These are phyloP conservation scores for Grammomys dolichurus DNA, from an alignment of 2,113 vertebrate genomes.

Conservation along the genomic window DNA sequence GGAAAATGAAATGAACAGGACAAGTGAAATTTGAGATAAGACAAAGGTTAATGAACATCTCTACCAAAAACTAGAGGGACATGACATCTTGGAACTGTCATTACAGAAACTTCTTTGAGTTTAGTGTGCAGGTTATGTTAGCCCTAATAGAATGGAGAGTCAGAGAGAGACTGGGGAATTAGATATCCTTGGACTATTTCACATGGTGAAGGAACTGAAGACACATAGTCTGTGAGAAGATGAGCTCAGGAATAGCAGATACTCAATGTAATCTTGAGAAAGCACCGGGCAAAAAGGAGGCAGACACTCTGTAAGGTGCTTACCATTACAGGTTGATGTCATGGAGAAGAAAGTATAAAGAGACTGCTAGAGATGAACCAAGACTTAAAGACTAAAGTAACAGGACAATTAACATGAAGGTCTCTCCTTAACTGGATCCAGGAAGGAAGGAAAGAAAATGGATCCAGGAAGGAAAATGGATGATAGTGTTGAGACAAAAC, in stretches of 20 bases:
- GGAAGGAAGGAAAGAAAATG: not conserved
- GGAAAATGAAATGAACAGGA: not conserved
- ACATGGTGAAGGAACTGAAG: not conserved
- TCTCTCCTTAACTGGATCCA: not conserved
- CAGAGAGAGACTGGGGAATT: not conserved
- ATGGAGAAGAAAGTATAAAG: not conserved
- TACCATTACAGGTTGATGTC: not conserved
- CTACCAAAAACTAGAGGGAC: not conserved
- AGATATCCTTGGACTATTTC: not conserved
- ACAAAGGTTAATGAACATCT: not conserved
- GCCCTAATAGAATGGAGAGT: not conserved
- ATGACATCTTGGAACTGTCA: not conserved
- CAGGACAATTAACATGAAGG: not conserved
- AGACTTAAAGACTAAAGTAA: not conserved
- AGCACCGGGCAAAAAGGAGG: not conserved
- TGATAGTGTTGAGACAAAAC: not conserved
- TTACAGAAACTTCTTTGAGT: not conserved
- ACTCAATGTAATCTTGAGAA: not conserved
- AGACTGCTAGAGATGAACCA: not conserved
- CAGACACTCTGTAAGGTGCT: not conserved
- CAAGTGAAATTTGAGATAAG: not conserved
- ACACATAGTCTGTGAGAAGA: not conserved
- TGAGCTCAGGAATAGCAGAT: not conserved
- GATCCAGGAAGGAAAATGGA: not conserved
- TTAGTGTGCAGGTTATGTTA: not conserved